Evolutionary conservation across 1,140 invertebrate species (phyloP).

Genomic region (Euglossa dilemma): DNA sequence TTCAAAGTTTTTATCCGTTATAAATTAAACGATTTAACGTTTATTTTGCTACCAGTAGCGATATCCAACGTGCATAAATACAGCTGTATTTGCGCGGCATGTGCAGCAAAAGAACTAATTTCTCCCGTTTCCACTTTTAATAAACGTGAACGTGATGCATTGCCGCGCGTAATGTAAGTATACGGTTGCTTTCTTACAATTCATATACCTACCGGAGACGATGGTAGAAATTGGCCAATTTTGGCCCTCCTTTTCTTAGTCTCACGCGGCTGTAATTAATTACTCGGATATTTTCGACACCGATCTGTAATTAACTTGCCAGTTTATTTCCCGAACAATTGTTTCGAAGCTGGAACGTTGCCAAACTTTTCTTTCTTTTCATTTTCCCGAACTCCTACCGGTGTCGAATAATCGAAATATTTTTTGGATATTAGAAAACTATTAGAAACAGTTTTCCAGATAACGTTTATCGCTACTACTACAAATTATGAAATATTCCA

Average conservation of each 20-base stretch:
- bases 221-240: too few species aligned
- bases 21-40: conserved; percentile 5
- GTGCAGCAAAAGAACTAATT: conserved; percentile 13
- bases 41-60: conserved; percentile 1
- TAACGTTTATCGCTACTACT: too few species aligned
- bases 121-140: conserved; percentile 3
- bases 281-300: too few species aligned
- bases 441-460: too few species aligned
- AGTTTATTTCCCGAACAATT: too few species aligned
- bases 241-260: too few species aligned
- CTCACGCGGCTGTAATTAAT: too few species aligned
- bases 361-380: not conserved
- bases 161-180: not conserved
- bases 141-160: not conserved
- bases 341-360: too few species aligned
- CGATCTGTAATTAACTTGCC: too few species aligned
- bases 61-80: conserved; percentile 16
- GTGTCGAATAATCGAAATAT: not conserved
- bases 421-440: too few species aligned
- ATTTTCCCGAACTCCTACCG: not conserved
- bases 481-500: too few species aligned
- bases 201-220: too few species aligned
- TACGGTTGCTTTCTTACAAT: not conserved
- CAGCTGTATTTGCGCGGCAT: not conserved
- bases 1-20: not conserved